Evolutionary conservation across 2,888 invertebrate genomes (phyloP), one percentile per base, ranked within the genome.

Genomic region (Hydropsyche betteni): DNA sequence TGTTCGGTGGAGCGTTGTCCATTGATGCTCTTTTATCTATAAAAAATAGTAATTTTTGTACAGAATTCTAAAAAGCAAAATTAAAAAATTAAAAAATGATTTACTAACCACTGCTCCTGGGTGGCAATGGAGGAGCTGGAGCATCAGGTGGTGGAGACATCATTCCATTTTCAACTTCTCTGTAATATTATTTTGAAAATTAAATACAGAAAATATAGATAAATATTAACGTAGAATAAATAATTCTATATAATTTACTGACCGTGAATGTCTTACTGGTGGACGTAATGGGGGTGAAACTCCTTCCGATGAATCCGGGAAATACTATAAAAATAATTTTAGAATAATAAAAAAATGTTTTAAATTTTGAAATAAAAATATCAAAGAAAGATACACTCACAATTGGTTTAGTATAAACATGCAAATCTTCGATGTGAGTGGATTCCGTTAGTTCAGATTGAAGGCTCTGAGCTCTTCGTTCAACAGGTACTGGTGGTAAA

Each of bases 401-500:
- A 82, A 88, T 86, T 53, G 94, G 93, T 83, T 91, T 91, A 79
- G 93, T 93, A 82, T 94, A 94, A 33, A 92, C 90, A 84, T 92
- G 91, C 77, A 91, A 90, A 51, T 87, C 89, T 81, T 90, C 92
- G n/a, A 8, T 55, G 16, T n/a, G n/a, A 88, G 82, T 82, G 86
- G 80, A 84, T 88, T 81, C 55, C 81, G 81, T 83, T 82, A 86
- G 85, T 81, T 80, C 79, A 84, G 86, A 74, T 84, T 90, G 83
- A 81, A 88, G 84, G 80, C 88, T 86, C 82, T 87, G 87, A 83
- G 90, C 84, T 86, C 91, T 83, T 79, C 90, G 89, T 78, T 93
- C 91, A 50, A 85, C 85, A n/a, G 94, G 94, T 51, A 94, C 87
- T 0, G 94, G 94, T 2, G 95, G 95, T 79, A 95, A 83, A 0